Evolutionary conservation across 2,888 invertebrate species (phyloP).

Genomic region (Trichogramma dendrolimi): DNA sequence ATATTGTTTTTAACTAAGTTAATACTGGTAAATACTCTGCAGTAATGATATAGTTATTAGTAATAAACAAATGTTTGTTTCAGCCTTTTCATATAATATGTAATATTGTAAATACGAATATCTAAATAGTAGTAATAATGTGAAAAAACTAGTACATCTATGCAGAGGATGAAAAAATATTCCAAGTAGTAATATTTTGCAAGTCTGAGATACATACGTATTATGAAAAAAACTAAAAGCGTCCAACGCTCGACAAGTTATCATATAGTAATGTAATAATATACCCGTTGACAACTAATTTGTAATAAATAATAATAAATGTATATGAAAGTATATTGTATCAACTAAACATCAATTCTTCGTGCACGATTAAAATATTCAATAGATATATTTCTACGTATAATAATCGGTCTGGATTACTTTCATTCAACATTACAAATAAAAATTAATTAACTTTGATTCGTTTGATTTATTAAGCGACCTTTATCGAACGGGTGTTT

Average conservation of each 20-base stretch:
- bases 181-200: background rate
- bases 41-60: too few species aligned
- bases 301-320: constrained; percentile 7
- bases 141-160: constrained; percentile 23
- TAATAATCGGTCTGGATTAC: constrained; percentile 1
- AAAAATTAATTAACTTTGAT: constrained; percentile 8
- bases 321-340: constrained; percentile 4
- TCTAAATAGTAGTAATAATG: constrained; percentile 3
- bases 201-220: too few species aligned
- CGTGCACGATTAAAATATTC: constrained; percentile 20
- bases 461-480: background rate
- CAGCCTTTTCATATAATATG: constrained; percentile 6
- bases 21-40: too few species aligned
- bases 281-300: too few species aligned
- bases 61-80: too few species aligned
- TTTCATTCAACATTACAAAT: constrained; percentile 1
- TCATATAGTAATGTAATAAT: too few species aligned
- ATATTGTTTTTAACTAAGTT: too few species aligned
- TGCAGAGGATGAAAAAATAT: constrained; percentile 11
- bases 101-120: constrained; percentile 6
- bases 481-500: too few species aligned
- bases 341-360: constrained; percentile 15
- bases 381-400: constrained; percentile 11
- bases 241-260: too few species aligned
- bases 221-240: too few species aligned